A percentile compares a stretch with the other conserved stretches of the same genome.
phyloP scores from a whole-genome alignment of 2,797 vertebrate species.

The Psittacula echo region DNA sequence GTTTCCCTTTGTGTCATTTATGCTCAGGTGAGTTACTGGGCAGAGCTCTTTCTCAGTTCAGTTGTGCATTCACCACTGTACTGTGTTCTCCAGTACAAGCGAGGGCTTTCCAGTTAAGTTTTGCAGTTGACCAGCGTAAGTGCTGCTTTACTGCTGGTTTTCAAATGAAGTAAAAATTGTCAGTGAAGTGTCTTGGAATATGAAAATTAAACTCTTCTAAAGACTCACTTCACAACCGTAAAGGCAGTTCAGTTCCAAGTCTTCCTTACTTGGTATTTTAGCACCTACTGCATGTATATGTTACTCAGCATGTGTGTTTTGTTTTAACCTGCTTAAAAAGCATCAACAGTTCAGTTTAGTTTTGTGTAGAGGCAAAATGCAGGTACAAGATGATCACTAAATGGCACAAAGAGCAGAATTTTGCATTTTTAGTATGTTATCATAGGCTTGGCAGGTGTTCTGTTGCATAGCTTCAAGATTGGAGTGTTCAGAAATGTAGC shows the following conservation, averaged over 20 bases:
- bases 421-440: not conserved
- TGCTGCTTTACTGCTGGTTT: not conserved
- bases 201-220: not conserved
- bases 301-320: not conserved
- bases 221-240: not conserved
- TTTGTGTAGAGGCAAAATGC: not conserved
- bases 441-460: not conserved
- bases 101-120: not conserved
- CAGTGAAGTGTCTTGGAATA: not conserved
- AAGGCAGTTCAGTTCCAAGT: not conserved
- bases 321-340: not conserved
- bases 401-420: not conserved
- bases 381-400: rapidly evolving
- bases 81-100: not conserved
- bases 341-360: not conserved
- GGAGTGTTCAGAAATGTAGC: not conserved
- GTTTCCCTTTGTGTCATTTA: not conserved
- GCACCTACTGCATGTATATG: not conserved
- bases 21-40: not conserved
- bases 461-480: not conserved
- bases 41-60: not conserved
- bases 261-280: not conserved
- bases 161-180: not conserved
- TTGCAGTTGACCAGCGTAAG: not conserved
- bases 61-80: not conserved